Conservation (phyloP, 2,888 invertebrate genomes). For the Chaitophorus viminalis region DNA sequence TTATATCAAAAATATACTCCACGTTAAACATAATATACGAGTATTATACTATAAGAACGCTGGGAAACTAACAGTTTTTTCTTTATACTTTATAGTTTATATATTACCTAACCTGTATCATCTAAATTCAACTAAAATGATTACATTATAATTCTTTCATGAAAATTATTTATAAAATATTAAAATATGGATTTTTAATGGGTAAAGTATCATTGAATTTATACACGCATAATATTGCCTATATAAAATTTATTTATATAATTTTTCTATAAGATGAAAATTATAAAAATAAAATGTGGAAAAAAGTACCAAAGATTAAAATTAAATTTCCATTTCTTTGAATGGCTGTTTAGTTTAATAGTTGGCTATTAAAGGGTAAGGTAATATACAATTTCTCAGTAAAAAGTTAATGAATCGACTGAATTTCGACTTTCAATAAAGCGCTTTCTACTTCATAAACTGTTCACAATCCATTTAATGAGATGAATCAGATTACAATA, state of each 20-base stretch:
- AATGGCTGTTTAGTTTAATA: slow-evolving; percentile 20
- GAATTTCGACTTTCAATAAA: background rate
- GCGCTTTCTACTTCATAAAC: background rate
- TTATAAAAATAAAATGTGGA: background rate
- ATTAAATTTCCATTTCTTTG: background rate
- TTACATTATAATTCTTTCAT: too few species aligned
- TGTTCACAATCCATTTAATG: slow-evolving; percentile 24
- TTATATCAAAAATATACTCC: too few species aligned
- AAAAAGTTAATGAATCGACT: slow-evolving; percentile 25
- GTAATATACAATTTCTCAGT: background rate
- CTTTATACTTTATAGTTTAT: too few species aligned
- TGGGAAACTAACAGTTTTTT: too few species aligned
- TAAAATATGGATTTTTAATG: background rate
- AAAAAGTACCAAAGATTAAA: background rate
- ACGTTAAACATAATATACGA: too few species aligned
- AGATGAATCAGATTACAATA: slow-evolving; percentile 28
- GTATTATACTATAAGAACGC: too few species aligned
- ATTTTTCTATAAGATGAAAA: background rate
- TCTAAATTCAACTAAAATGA: too few species aligned
- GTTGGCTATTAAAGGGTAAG: background rate
- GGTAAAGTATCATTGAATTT: background rate
- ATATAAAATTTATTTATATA: background rate
- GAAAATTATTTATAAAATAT: background rate
- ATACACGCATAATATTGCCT: too few species aligned
- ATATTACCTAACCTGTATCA: too few species aligned